Evolutionary conservation across 2,113 vertebrate species (phyloP).

Genomic region (Reinhardtius hippoglossoides): DNA sequence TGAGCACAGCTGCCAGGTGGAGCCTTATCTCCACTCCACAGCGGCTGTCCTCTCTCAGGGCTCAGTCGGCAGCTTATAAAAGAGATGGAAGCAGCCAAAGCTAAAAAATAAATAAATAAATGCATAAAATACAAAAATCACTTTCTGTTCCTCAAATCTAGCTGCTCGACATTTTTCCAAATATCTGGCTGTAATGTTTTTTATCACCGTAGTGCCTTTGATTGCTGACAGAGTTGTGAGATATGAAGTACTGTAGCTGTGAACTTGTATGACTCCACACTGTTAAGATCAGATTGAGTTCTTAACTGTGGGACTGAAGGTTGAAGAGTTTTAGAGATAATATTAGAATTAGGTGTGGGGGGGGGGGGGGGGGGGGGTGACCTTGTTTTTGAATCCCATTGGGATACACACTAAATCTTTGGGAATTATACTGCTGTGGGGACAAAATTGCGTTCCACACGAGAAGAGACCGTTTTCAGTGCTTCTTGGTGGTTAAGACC

Average conservation of each 20-base stretch:
- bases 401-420: too few species aligned
- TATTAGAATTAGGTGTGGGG: too few species aligned
- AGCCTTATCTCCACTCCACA: conserved; percentile 70
- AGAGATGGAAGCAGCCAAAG: conserved; percentile 26
- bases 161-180: conserved; percentile 13
- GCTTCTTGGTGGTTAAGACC: too few species aligned
- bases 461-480: too few species aligned
- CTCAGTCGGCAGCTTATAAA: conserved; percentile 50
- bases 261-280: neutral
- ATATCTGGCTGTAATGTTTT: neutral
- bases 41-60: conserved; percentile 49
- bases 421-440: too few species aligned
- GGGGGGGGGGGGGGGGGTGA: too few species aligned
- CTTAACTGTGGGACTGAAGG: too few species aligned
- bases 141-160: conserved; percentile 29
- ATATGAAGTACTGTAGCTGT: neutral
- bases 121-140: conserved; percentile 16
- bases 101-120: neutral
- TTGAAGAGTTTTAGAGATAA: too few species aligned
- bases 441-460: too few species aligned
- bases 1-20: conserved; percentile 64
- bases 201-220: neutral
- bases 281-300: neutral
- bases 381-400: too few species aligned
- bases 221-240: neutral